These are phyloP conservation scores for Bombus difficillimus DNA, from an alignment of 1,140 invertebrate species.

Conservation along the genomic window DNA sequence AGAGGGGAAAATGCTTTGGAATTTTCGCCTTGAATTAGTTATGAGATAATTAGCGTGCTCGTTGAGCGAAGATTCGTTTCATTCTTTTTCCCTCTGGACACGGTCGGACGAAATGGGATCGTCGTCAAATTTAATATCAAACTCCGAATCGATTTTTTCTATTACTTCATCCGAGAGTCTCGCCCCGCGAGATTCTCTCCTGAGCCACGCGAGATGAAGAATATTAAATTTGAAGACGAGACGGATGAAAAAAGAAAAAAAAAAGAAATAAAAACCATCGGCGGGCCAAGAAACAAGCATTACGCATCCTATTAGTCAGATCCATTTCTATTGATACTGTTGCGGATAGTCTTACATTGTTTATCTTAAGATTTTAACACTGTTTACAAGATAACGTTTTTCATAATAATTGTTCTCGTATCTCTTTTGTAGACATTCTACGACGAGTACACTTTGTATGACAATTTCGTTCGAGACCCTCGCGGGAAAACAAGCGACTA, in stretches of 20 bases:
- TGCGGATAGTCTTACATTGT: conserved; percentile 45
- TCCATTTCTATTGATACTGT: conserved; percentile 47
- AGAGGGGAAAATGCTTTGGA: background rate
- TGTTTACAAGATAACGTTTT: conserved; percentile 44
- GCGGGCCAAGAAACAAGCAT: conserved; percentile 12
- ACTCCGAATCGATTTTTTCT: conserved; percentile 2
- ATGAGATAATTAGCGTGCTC: background rate
- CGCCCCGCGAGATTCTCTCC: background rate
- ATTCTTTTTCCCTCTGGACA: background rate
- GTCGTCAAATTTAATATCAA: conserved; percentile 28
- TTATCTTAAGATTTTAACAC: conserved; percentile 50
- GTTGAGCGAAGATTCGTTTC: background rate
- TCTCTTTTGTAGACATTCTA: conserved; percentile 28
- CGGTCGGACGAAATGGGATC: background rate
- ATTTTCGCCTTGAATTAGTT: background rate
- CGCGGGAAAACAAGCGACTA: background rate
- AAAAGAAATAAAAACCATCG: background rate
- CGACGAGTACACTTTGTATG: conserved; percentile 10
- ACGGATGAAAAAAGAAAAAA: background rate
- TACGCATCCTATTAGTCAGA: conserved; percentile 34
- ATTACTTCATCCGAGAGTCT: background rate
- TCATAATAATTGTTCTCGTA: conserved; percentile 30
- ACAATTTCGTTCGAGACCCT: conserved; percentile 30
- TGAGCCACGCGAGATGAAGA: background rate
- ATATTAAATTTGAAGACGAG: conserved; percentile 17